Conservation (phyloP, 2,888 invertebrate genomes). For the Cordilura impudica region DNA sequence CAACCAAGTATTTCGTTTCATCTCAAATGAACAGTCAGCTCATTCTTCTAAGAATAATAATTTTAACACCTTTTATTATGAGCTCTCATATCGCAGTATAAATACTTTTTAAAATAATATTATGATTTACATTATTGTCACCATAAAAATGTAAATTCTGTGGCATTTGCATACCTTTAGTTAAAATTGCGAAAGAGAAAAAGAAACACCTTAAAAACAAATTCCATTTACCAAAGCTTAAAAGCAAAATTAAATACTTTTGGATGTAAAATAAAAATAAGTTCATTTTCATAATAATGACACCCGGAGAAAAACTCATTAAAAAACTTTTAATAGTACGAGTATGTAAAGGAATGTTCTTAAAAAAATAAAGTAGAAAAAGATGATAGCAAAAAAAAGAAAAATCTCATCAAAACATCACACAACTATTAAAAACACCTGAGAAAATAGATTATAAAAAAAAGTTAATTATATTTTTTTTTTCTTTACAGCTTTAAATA, state of each 20-base stretch:
- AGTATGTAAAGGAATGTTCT: no score
- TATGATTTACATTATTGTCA: background rate
- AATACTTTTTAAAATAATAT: background rate
- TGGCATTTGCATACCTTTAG: constrained; percentile 15
- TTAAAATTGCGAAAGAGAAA: background rate
- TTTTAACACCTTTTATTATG: no score
- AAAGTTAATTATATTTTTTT: no score
- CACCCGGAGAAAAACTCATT: constrained; percentile 16
- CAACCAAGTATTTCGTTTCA: no score
- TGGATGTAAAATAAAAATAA: background rate
- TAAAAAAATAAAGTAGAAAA: background rate
- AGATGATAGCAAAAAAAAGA: background rate
- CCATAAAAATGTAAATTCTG: background rate
- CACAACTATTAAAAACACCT: constrained; percentile 13
- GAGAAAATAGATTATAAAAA: no score
- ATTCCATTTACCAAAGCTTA: background rate
- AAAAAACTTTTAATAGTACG: constrained; percentile 29
- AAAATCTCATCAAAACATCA: background rate
- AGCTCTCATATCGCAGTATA: no score
- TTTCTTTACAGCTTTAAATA: no score
- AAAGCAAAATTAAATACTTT: constrained; percentile 11
- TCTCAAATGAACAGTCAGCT: no score
- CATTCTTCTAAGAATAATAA: no score
- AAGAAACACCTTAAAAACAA: background rate
- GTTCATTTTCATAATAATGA: background rate